Conservation (phyloP, 1,140 invertebrate species). For the Aricia agestis region DNA sequence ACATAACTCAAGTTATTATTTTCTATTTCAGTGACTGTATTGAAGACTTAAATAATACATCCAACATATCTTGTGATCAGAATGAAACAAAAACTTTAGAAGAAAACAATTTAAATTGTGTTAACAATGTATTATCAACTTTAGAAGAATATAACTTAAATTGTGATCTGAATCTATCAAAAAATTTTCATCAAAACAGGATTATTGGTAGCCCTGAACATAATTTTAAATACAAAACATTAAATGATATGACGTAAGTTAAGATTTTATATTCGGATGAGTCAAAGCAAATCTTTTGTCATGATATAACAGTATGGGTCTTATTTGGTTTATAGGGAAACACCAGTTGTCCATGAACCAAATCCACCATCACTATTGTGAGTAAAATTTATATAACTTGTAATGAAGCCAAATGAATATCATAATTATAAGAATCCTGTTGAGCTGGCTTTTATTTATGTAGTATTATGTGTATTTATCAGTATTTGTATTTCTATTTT, state of each 20-base stretch:
- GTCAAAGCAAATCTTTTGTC: too few relatives aligned
- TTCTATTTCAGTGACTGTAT: neutral
- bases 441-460: neutral
- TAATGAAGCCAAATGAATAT: too few relatives aligned
- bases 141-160: too few relatives aligned
- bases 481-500: conserved; percentile 29
- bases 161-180: neutral
- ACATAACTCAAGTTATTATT: neutral
- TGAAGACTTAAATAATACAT: neutral
- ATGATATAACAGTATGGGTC: too few relatives aligned
- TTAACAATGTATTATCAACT: too few relatives aligned
- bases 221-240: neutral
- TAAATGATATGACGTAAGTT: neutral
- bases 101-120: neutral
- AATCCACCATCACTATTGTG: conserved; percentile 36
- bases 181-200: neutral
- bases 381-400: conserved; percentile 12
- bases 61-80: neutral
- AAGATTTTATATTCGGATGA: neutral
- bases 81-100: neutral
- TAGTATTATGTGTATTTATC: neutral
- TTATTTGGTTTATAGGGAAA: too few relatives aligned
- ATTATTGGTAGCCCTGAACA: neutral
- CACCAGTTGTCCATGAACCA: conserved; percentile 27
- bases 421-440: too few relatives aligned